Evolutionary conservation across 2,113 vertebrate genomes (phyloP).

Genomic region (Myodes glareolus): DNA sequence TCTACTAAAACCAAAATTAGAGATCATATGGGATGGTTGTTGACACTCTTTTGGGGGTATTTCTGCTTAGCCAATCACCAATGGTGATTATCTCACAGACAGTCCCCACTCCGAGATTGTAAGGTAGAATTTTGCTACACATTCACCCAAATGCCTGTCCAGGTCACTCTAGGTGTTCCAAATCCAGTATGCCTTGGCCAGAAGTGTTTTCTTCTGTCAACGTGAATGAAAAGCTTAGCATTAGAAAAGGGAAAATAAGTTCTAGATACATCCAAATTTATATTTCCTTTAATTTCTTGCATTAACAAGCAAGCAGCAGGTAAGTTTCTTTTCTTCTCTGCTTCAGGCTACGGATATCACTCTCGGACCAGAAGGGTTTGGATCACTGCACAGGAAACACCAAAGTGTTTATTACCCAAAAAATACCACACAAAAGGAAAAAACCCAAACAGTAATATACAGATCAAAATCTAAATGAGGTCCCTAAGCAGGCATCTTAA

Average conservation of each 20-base stretch:
- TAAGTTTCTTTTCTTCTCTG: background rate
- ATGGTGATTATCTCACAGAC: background rate
- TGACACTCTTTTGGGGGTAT: background rate
- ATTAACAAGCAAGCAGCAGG: background rate
- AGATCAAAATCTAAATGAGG: conserved; percentile 30
- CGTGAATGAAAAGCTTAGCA: conserved; percentile 39
- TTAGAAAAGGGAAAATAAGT: background rate
- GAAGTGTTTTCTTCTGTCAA: conserved; percentile 33
- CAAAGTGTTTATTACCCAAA: background rate
- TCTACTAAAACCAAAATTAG: background rate
- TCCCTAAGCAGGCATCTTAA: conserved; percentile 43
- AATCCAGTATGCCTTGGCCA: conserved; percentile 1
- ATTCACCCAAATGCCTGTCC: background rate
- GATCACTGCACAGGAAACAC: background rate
- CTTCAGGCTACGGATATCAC: conserved; percentile 16
- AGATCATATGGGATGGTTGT: background rate
- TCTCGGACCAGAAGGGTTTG: conserved; percentile 42
- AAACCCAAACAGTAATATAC: background rate
- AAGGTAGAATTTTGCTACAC: conserved; percentile 40
- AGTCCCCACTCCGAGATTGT: background rate
- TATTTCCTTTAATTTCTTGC: background rate
- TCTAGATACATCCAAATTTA: conserved; percentile 24
- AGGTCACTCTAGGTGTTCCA: background rate
- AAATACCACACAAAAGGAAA: conserved; percentile 15
- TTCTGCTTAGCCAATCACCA: conserved; percentile 30